Evolutionary conservation across 1,140 invertebrate genomes (phyloP), one percentile per base, ranked within the genome.

Genomic region (Drosophila serrata): DNA sequence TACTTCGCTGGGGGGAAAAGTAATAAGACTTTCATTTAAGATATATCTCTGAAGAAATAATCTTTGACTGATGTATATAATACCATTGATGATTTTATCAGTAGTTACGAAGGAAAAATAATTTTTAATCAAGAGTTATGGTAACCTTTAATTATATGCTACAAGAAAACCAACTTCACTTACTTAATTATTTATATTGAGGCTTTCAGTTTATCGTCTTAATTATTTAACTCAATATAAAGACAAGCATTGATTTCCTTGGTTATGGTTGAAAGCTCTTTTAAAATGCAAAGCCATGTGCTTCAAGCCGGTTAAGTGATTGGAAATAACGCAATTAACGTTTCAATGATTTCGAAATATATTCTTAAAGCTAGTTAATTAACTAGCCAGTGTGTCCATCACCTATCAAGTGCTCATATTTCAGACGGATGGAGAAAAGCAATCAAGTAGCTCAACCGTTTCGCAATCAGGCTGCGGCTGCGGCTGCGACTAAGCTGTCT

Each of bases 401-500:
- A 51, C 19, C 22, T 24, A 58, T 59, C 33, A 43, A 69, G 19
- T 65, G 64, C 19, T 70, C 68, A 72, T 72, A 72, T 59, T 42
- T 72, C 29, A 27, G 17, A 3, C 33, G 46, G 9, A 40, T 22
- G 15, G 19, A 37, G 35, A 40, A 58, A 72, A 49, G 33, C 53
- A 72, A 72, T 73, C 70, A 75, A 37, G 29, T 24, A 49, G 57
- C 68, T 74, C 55, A 53, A 68, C 57, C 74, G 73, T 78, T 82
- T 59, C 27, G 39, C 57, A 42, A 79, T 62, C 76, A 65, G 75
- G 68, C 68, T 78, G 81, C 51, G 77, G 63, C 57, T 37, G 37
- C 13, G 33, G 49, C 49, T 27, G 39, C 62, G 68, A 59, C 73
- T 62, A 81, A 78, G 82, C 75, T 79, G 76, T 84, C 82, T 79